A percentile compares a stretch with the other conserved stretches of the same genome.
These are phyloP conservation scores for Pachypsylla venusta DNA, from an alignment of 1,140 invertebrate genomes.

Conservation along the genomic window DNA sequence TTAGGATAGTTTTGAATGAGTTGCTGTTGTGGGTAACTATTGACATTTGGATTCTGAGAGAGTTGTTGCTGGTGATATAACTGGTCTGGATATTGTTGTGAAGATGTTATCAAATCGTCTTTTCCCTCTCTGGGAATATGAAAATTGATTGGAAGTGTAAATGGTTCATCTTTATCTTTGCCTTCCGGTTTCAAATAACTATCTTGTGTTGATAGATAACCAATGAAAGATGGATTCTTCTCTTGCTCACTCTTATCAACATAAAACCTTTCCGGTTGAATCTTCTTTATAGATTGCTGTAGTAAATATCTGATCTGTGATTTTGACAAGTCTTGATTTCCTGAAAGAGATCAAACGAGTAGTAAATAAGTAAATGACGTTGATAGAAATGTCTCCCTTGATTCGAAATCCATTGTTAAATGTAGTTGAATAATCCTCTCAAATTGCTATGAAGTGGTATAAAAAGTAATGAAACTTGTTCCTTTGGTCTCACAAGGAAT, in stretches of 20 bases:
- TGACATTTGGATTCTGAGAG: not conserved
- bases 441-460: too few species aligned
- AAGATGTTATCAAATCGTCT: not conserved
- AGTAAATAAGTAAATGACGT: too few species aligned
- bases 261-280: slow-evolving; percentile 2
- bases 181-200: not conserved
- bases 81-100: slow-evolving; percentile 1
- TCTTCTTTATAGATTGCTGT: not conserved
- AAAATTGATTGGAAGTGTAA: not conserved
- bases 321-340: slow-evolving; percentile 1
- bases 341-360: too few species aligned
- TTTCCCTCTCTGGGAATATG: not conserved
- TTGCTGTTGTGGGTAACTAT: not conserved
- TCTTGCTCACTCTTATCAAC: not conserved
- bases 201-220: not conserved
- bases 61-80: slow-evolving; percentile 1
- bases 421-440: too few species aligned
- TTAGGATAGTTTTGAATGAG: not conserved
- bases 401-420: too few species aligned
- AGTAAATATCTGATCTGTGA: slow-evolving; percentile 1
- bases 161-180: not conserved
- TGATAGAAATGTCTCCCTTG: too few species aligned
- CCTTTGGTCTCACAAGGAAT: too few species aligned
- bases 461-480: too few species aligned
- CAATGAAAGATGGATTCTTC: not conserved